A percentile compares a stretch with the other conserved stretches of the same genome.
These are phyloP conservation scores for Rhagium mordax DNA, from an alignment of 2,888 invertebrate species.

Conservation along the genomic window DNA sequence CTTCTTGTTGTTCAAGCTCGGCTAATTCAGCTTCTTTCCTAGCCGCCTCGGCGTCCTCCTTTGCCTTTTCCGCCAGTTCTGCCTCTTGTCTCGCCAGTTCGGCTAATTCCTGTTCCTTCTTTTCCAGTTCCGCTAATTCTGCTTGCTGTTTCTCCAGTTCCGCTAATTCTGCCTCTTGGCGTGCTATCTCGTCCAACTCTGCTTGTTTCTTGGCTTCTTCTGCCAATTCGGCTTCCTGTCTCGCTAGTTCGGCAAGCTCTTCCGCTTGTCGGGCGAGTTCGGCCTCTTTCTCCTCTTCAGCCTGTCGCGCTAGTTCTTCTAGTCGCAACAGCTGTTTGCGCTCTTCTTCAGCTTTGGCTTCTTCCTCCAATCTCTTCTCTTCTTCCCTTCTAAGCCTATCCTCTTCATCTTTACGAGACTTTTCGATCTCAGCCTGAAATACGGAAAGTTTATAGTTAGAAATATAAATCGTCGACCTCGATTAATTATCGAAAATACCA, in stretches of 20 bases:
- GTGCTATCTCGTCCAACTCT: slow-evolving; percentile 70
- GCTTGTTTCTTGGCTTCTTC: slow-evolving; percentile 74
- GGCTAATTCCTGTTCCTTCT: slow-evolving; percentile 72
- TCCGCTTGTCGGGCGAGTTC: slow-evolving; percentile 78
- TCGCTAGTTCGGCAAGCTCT: slow-evolving; percentile 68
- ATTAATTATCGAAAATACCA: neutral
- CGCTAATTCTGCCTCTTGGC: slow-evolving; percentile 74
- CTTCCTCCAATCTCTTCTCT: slow-evolving; percentile 68
- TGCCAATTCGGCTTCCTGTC: slow-evolving; percentile 79
- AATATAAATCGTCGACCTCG: too few relatives aligned
- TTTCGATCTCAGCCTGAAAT: slow-evolving; percentile 71
- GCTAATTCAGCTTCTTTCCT: slow-evolving; percentile 74
- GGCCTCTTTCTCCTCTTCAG: slow-evolving; percentile 77
- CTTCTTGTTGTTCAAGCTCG: slow-evolving; percentile 60
- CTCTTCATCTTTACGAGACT: slow-evolving; percentile 72
- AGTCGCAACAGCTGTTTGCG: slow-evolving; percentile 71
- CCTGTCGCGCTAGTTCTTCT: slow-evolving; percentile 76
- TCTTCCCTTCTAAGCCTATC: slow-evolving; percentile 72
- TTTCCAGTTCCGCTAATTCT: slow-evolving; percentile 74
- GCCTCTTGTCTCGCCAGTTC: slow-evolving; percentile 71
- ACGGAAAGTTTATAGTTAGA: slow-evolving; percentile 21
- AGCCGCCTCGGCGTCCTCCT: slow-evolving; percentile 55
- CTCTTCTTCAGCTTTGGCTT: slow-evolving; percentile 67
- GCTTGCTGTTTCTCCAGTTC: slow-evolving; percentile 72
- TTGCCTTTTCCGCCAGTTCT: slow-evolving; percentile 75